Evolutionary conservation across 2,113 vertebrate species (phyloP).

Genomic region (Rhynchopsitta pachyrhyncha): DNA sequence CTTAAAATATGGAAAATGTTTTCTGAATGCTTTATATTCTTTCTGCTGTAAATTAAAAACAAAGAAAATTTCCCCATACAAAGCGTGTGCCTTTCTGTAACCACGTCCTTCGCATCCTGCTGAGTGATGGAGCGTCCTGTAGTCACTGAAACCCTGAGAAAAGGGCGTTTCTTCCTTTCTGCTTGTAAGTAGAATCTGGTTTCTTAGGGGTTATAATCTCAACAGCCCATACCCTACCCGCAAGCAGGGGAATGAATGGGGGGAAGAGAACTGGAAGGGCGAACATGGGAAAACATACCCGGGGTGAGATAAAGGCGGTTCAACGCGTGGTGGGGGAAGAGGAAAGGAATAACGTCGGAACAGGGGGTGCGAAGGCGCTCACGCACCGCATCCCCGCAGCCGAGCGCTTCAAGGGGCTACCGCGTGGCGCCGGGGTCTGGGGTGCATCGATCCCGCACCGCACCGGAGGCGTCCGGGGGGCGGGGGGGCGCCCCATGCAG

Average conservation of each 20-base stretch:
- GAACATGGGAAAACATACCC: fast-evolving
- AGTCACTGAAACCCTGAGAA: background rate
- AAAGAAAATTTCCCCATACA: constrained; percentile 89
- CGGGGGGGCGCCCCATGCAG: too few relatives aligned
- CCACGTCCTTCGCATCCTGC: background rate
- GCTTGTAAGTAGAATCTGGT: background rate
- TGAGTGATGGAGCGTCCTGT: background rate
- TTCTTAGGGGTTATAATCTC: fast-evolving
- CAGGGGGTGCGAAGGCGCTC: background rate
- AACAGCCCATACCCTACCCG: fast-evolving
- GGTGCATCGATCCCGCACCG: too few relatives aligned
- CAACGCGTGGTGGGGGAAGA: fast-evolving
- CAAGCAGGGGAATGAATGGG: fast-evolving
- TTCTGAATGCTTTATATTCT: constrained; percentile 99
- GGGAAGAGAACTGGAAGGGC: background rate
- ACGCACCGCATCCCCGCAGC: too few relatives aligned
- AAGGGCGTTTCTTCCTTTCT: background rate
- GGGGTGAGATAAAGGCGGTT: background rate
- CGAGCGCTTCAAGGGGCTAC: too few relatives aligned
- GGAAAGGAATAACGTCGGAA: background rate
- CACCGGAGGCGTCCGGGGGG: too few relatives aligned
- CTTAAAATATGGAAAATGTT: constrained; percentile 99
- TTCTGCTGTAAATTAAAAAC: constrained; percentile 99
- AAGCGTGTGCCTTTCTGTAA: constrained; percentile 60
- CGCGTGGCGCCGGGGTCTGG: background rate